These are phyloP conservation scores for Triplophysa bombifrons DNA, from an alignment of 2,797 vertebrate species.

Conservation along the genomic window DNA sequence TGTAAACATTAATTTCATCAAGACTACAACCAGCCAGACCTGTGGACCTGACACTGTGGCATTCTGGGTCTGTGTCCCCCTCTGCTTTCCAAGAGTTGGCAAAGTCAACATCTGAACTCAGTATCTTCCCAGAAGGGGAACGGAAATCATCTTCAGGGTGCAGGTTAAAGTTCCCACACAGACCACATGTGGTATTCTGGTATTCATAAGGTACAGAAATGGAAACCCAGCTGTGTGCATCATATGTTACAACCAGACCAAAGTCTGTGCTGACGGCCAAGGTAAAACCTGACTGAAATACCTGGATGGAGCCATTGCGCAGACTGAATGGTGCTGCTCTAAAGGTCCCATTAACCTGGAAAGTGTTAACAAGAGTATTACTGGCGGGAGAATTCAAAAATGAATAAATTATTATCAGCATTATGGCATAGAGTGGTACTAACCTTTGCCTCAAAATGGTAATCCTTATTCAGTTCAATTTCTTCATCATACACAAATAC, in stretches of 20 bases:
- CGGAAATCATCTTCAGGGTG: conserved; percentile 66
- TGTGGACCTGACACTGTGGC: conserved; percentile 52
- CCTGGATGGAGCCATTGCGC: conserved; percentile 57
- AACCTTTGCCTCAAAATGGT: conserved; percentile 62
- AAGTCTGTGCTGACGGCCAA: conserved; percentile 66
- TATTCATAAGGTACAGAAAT: conserved; percentile 66
- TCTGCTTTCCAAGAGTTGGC: no score
- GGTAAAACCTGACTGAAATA: conserved; percentile 67
- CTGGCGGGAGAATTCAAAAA: neutral
- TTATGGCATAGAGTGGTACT: neutral
- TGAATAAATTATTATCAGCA: neutral
- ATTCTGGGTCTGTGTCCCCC: conserved; percentile 30
- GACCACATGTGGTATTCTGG: conserved; percentile 5
- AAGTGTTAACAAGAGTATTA: neutral
- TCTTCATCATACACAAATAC: conserved; percentile 65
- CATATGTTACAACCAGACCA: conserved; percentile 70
- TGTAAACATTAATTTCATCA: conserved; percentile 52
- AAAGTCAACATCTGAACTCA: conserved; percentile 64
- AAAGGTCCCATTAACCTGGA: conserved; percentile 69
- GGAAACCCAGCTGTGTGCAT: conserved; percentile 57
- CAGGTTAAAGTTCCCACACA: conserved; percentile 72
- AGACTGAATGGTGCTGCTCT: conserved; percentile 63
- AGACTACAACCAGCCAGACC: conserved; percentile 50
- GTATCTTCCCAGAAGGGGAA: conserved; percentile 50
- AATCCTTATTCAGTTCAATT: conserved; percentile 70